Base-by-base conservation (phyloP, 2,113 vertebrate species). In the Lanius ludovicianus region DNA sequence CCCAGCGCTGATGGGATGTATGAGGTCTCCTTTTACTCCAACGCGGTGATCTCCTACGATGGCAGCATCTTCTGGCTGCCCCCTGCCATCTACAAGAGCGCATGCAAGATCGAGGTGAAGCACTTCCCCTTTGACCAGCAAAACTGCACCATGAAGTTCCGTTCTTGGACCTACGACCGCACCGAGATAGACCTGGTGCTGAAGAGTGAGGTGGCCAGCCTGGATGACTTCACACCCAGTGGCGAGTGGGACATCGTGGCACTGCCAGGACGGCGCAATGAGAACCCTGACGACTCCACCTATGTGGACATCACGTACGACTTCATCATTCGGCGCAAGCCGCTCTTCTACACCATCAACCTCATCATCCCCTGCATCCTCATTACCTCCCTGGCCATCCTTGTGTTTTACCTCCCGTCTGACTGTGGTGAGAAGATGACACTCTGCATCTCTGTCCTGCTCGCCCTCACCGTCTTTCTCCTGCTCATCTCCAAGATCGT, bases 381-480 rank as follows among this genome's bases (percentile, higher is more conserved):
- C 95, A 99, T 99, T 97, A 99, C 99, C 37, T 99, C 99, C 1
- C 95, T 99, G 96, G 99, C 99, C 64, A 99, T 99, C 95, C 98
- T 99, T 3, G 99, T 99, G 89, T 99, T 99, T 97, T 99, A 99
- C 98, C 97, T 99, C 95, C 99, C 99, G 0, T 99, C 99, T 0
- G 99, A 99, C 97, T 99, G 99, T 0, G 99, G 99, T 0, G 99
- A 99, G 98, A 99, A 99, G 98, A 99, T 99, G 99, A 99, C 99
- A 0, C 98, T 99, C 24, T 99, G 99, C 96, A 99, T 99, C 97
- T 99, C 99, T 0, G 99, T 99, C 87, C 98, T 99, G 42, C 98
- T 99, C 33, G 99, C 99, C 2, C 99, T 99, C 96, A 99, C 99
- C 0, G 99, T 99, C 77, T 99, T 99, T 97, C 98, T 99, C 85